Conservation (phyloP, 1,140 invertebrate species). For the Micrasema longulum region DNA sequence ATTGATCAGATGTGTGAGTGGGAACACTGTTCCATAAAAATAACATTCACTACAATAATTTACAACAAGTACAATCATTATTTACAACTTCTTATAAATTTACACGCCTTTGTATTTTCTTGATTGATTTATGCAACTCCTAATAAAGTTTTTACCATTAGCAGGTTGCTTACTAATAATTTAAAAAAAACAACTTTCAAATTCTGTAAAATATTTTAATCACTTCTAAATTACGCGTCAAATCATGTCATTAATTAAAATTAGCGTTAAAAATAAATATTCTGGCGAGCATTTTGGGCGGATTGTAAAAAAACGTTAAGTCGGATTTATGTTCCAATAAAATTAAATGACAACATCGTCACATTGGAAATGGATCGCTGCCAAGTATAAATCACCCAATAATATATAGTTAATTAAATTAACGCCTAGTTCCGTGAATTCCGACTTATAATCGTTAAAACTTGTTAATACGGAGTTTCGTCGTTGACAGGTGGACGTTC, state of each 20-base stretch:
- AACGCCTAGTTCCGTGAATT: constrained; percentile 19
- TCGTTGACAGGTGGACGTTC: constrained; percentile 14
- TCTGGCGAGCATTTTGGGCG: neutral
- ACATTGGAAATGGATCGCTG: constrained; percentile 21
- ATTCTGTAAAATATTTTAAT: neutral
- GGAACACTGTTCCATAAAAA: too few species aligned
- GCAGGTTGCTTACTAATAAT: too few species aligned
- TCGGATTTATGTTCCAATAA: constrained; percentile 26
- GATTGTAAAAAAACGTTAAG: constrained; percentile 22
- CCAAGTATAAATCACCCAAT: constrained; percentile 33
- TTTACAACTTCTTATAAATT: neutral
- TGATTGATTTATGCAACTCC: neutral
- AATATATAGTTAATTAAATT: constrained; percentile 29
- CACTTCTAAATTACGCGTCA: neutral
- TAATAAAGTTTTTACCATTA: neutral
- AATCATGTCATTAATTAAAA: neutral
- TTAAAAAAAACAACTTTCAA: too few species aligned
- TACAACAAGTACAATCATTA: neutral
- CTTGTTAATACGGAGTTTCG: neutral
- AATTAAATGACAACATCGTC: constrained; percentile 36
- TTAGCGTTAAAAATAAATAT: neutral
- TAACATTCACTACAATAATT: too few species aligned
- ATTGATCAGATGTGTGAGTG: too few species aligned
- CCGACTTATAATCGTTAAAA: constrained; percentile 8
- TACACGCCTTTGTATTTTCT: neutral